Evolutionary conservation across 1,140 invertebrate genomes (phyloP).

Genomic region (Drosophila oshimai): DNA sequence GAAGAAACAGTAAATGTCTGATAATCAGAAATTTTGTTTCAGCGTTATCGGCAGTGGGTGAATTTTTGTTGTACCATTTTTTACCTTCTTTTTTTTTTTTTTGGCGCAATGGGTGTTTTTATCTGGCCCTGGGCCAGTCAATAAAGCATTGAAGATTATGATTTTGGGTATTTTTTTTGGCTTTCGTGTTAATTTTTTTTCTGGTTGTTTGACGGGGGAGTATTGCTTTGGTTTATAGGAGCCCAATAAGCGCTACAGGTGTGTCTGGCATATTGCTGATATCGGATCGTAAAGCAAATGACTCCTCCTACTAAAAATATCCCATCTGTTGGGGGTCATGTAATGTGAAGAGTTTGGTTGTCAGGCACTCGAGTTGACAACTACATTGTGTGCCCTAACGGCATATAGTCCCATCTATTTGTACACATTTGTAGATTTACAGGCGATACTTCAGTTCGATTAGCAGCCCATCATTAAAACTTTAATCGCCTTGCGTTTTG

Average conservation of each 20-base stretch:
- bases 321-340: conserved; percentile 19
- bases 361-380: conserved; percentile 24
- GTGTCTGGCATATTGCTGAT: conserved; percentile 10
- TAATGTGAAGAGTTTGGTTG: conserved; percentile 20
- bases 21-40: conserved; percentile 57
- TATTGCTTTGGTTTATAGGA: conserved; percentile 28
- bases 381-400: background rate
- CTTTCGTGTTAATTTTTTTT: background rate
- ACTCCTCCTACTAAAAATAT: conserved; percentile 6
- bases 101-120: conserved; percentile 19
- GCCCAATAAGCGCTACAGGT: conserved; percentile 1
- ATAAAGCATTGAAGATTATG: conserved; percentile 61
- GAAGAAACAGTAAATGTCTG: conserved; percentile 60
- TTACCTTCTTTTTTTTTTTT: conserved; percentile 3
- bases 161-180: conserved; percentile 27
- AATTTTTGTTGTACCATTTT: conserved; percentile 24
- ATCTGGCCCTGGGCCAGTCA: conserved; percentile 34
- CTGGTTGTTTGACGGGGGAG: conserved; percentile 2
- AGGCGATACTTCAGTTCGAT: conserved; percentile 28
- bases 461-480: conserved; percentile 47
- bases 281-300: conserved; percentile 17
- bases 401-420: background rate
- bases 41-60: conserved; percentile 28
- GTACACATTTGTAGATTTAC: conserved; percentile 48
- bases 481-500: conserved; percentile 11